phyloP scores from a whole-genome alignment of 35 echinoderm and acorn worm species.

The Ptychodera flava region DNA sequence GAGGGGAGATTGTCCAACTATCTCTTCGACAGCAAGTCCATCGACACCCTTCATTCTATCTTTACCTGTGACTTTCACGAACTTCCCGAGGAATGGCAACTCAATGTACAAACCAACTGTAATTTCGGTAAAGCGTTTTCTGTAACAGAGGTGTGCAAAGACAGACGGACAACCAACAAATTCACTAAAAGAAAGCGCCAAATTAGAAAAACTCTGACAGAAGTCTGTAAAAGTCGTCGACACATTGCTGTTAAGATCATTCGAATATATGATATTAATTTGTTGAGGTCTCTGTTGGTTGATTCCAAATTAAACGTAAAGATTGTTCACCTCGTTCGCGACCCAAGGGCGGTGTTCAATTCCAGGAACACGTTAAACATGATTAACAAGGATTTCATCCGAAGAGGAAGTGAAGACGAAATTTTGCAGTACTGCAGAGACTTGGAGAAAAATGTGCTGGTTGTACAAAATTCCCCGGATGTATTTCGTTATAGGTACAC shows the following conservation, averaged over 20 bases:
- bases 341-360: slow-evolving; percentile 71
- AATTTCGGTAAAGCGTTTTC: neutral
- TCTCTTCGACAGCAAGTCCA: neutral
- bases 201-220: neutral
- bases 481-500: slow-evolving; percentile 43
- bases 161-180: neutral
- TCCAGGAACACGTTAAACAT: slow-evolving; percentile 33
- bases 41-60: neutral
- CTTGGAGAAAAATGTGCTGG: slow-evolving; percentile 49
- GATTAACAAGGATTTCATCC: slow-evolving; percentile 49
- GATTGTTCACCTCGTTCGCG: slow-evolving; percentile 68
- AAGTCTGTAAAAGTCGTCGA: slow-evolving; percentile 15
- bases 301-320: slow-evolving; percentile 40
- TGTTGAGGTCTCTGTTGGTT: slow-evolving; percentile 19
- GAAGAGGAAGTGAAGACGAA: slow-evolving; percentile 38
- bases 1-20: slow-evolving; percentile 14
- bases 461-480: slow-evolving; percentile 13
- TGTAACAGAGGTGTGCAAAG: neutral
- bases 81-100: neutral
- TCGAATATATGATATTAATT: slow-evolving; percentile 50
- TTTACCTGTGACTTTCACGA: neutral
- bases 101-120: neutral
- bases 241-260: slow-evolving; percentile 65
- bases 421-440: slow-evolving; percentile 46
- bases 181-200: neutral